Evolutionary conservation across 2,113 vertebrate genomes (phyloP), one percentile per base, ranked within the genome.

Genomic region (Petrocephalus zakoni): DNA sequence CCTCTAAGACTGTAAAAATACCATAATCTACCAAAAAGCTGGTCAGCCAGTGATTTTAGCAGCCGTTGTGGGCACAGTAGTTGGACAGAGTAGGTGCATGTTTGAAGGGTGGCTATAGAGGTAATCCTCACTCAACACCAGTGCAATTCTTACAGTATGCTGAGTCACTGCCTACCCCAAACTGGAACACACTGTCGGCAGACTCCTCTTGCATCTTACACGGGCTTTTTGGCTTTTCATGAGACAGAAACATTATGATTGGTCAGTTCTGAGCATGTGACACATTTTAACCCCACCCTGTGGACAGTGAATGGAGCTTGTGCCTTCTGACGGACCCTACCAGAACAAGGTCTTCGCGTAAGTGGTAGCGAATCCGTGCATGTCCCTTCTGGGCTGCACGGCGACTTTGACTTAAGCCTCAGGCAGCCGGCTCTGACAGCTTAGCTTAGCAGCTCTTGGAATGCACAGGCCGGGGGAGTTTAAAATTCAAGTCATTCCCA

Each of bases 401-500:
- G 8, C 46, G 37, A 83, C 46, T 47, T 83, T 49, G 46, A 83
- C 34, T 83, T 49, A 49, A 83, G n/a, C 22, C 46, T 49, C 42
- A 49, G 37, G 15, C 81, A 83, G 81, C 81, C 78, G 17, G 81
- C 10, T 22, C 81, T 83, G 81, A 83, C 46, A 49, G 37, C 46
- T n/a, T 49, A 83, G 42, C 81, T 83, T 83, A 83, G 37, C 46
- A 13, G 46, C 46, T 49, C 42, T 83, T 19, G 37, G 17, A 83
- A 21, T 19, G 21, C 81, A 10, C 21, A 22, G 46, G 46, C 19
- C 1, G 19, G 22, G 42, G 42, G 46, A 49, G 37, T 83, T 83
- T 83, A 10, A n/a, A 47, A 83, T 83, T 83, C 81, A 49, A 83
- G 81, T 49, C 81, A 83, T 83, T 83, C 81, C 46, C 42, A 47